Percentiles rank a stretch among this genome's conserved stretches.
phyloP scores from a whole-genome alignment of 2,797 vertebrate genomes.

The Catharus ustulatus region DNA sequence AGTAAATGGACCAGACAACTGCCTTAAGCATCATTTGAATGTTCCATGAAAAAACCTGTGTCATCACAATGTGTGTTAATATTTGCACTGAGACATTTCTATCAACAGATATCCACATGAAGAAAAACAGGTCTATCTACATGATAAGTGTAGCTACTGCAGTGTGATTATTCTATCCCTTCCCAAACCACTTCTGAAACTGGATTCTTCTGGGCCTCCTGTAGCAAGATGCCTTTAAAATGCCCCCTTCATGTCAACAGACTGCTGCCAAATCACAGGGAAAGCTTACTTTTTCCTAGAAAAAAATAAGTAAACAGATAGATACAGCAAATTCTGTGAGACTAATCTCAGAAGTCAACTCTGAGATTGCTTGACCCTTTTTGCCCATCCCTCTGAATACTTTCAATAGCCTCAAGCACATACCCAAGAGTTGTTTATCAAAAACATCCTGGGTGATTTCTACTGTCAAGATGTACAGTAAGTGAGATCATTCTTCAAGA shows the following conservation, averaged over 20 bases:
- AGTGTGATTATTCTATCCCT: neutral
- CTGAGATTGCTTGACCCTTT: neutral
- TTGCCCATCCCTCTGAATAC: neutral
- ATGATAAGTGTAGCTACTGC: neutral
- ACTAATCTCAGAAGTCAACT: neutral
- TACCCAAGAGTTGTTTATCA: neutral
- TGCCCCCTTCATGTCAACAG: neutral
- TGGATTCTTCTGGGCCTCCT: neutral
- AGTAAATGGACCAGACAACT: neutral
- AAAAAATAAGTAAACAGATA: neutral
- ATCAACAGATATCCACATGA: neutral
- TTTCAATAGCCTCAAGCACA: neutral
- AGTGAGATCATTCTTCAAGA: neutral
- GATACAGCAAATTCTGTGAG: neutral
- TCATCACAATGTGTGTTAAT: neutral
- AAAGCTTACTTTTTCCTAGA: neutral
- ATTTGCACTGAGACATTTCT: neutral
- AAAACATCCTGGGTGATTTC: slow-evolving; percentile 12
- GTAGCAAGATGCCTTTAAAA: neutral
- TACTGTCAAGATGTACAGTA: slow-evolving; percentile 8
- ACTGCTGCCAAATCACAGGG: neutral
- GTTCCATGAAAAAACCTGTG: neutral
- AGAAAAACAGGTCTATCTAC: slow-evolving; percentile 1
- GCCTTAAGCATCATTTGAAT: neutral
- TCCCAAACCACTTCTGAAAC: neutral